These are phyloP conservation scores for Macrosoma leucophasiata DNA, from an alignment of 2,888 invertebrate species.

Conservation along the genomic window DNA sequence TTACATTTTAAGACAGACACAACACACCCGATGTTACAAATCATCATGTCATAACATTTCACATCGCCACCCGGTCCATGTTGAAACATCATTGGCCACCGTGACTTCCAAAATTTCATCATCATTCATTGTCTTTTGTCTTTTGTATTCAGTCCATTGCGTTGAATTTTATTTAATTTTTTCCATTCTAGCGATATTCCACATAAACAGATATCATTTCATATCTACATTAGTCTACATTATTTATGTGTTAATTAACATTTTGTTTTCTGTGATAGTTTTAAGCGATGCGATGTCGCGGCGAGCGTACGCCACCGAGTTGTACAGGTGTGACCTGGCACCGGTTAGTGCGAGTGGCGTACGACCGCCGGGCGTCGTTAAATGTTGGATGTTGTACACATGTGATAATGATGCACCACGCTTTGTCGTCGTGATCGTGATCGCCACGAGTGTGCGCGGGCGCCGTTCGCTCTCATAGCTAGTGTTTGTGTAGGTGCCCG, in stretches of 20 bases:
- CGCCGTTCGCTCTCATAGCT: slow-evolving; percentile 62
- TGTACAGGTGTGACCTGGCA: slow-evolving; percentile 4
- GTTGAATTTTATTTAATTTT: slow-evolving; percentile 49
- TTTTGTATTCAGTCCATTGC: slow-evolving; percentile 28
- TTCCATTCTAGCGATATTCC: slow-evolving; percentile 36
- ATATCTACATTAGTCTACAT: slow-evolving; percentile 61
- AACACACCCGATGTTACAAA: slow-evolving; percentile 57
- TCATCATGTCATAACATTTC: slow-evolving; percentile 38
- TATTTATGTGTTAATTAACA: slow-evolving; percentile 53
- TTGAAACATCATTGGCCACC: slow-evolving; percentile 14
- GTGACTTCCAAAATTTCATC: slow-evolving; percentile 27
- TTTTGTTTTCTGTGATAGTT: slow-evolving; percentile 55
- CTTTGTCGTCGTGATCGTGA: slow-evolving; percentile 43
- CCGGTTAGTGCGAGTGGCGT: slow-evolving; percentile 35
- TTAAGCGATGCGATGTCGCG: slow-evolving; percentile 50
- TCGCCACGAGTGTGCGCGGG: slow-evolving; percentile 26
- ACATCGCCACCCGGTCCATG: slow-evolving; percentile 21
- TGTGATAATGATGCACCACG: slow-evolving; percentile 55
- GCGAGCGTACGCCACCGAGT: slow-evolving; percentile 46
- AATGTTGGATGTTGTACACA: slow-evolving; percentile 69
- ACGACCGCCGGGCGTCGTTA: slow-evolving; percentile 37
- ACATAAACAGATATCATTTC: slow-evolving; percentile 55
- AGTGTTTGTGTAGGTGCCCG: slow-evolving; percentile 89
- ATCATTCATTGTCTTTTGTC: slow-evolving; percentile 33
- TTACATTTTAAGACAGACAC: slow-evolving; percentile 47